These are phyloP conservation scores for Notocelia uddmanniana DNA, from an alignment of 2,888 invertebrate species.

Conservation along the genomic window DNA sequence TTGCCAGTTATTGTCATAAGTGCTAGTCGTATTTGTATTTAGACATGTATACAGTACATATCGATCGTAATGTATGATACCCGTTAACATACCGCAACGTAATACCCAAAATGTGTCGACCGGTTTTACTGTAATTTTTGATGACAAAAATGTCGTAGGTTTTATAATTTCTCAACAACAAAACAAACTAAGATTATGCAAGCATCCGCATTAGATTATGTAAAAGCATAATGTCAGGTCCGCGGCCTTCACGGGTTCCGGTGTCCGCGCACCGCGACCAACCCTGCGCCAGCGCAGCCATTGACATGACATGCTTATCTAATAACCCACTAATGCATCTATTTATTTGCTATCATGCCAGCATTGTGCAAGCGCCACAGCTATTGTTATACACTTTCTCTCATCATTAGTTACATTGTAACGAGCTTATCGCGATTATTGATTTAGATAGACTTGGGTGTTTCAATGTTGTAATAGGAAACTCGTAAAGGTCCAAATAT, in stretches of 20 bases:
- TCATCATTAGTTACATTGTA: conserved; percentile 8
- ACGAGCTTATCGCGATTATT: background rate
- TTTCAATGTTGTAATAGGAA: conserved; percentile 28
- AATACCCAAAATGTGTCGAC: background rate
- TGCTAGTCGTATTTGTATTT: background rate
- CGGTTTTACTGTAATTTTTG: background rate
- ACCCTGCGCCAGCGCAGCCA: conserved; percentile 43
- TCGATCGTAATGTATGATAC: background rate
- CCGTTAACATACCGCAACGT: no score
- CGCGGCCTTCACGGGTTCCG: conserved; percentile 59
- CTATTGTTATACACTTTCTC: conserved; percentile 24
- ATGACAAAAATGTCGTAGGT: background rate
- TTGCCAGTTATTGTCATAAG: background rate
- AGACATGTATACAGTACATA: background rate
- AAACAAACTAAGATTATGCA: conserved; percentile 36
- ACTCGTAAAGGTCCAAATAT: conserved; percentile 74
- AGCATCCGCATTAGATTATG: conserved; percentile 47
- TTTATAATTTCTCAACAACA: conserved; percentile 12
- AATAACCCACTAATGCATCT: conserved; percentile 53
- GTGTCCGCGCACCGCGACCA: conserved; percentile 51
- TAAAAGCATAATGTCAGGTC: conserved; percentile 45
- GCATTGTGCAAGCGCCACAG: background rate
- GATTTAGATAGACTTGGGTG: background rate
- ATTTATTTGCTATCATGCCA: conserved; percentile 24
- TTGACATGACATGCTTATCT: conserved; percentile 56